Base-by-base conservation (phyloP, 2,797 vertebrate genomes). In the Chromis chromis region DNA sequence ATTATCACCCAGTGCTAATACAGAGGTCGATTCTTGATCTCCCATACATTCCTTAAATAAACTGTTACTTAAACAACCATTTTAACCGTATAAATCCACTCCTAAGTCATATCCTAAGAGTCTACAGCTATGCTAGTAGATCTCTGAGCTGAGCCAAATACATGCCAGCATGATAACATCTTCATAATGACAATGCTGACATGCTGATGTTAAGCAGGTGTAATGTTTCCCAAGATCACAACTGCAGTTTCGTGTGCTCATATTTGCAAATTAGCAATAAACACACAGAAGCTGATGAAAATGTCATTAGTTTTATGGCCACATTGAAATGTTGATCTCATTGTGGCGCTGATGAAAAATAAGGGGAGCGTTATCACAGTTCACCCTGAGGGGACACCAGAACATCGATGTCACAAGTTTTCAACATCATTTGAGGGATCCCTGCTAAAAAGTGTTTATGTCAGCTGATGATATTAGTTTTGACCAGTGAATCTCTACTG, bases 231-330 rank as follows among this genome's bases (percentile, higher is more conserved):
- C 16, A 46, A 46, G 39, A 16, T 42, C 39, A 59, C 44, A 13
- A 4, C 14, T 16, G 39, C 14, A 48, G 44, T 48, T 48, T 19
- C n/a, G 44, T 6, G 44, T 8, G 4, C n/a, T 48, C 4, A 6
- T 7, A n/a, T 6, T 8, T 33, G 6, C 33, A 17, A 53, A 57
- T n/a, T n/a, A 19, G 4, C 42, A 59, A 21, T 39, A 24, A 59
- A 17, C 19, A n/a, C 54, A 58, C n/a, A n/a, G n/a, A n/a, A n/a
- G n/a, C n/a, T n/a, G n/a, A n/a, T 36, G 1, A 25, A 31, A 67
- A 67, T 19, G 42, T 33, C 42, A 2, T 67, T 57, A 56, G 27
- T 31, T 57, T 14, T 68, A 57, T 39, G 42, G 17, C 4, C 42
- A 46, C 3, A 46, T 46, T 19, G 44, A 46, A 46, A 46, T 46